A percentile compares a stretch with the other conserved stretches of the same genome.
phyloP scores from a whole-genome alignment of 2,113 vertebrate species.

The Rhinichthys klamathensis region DNA sequence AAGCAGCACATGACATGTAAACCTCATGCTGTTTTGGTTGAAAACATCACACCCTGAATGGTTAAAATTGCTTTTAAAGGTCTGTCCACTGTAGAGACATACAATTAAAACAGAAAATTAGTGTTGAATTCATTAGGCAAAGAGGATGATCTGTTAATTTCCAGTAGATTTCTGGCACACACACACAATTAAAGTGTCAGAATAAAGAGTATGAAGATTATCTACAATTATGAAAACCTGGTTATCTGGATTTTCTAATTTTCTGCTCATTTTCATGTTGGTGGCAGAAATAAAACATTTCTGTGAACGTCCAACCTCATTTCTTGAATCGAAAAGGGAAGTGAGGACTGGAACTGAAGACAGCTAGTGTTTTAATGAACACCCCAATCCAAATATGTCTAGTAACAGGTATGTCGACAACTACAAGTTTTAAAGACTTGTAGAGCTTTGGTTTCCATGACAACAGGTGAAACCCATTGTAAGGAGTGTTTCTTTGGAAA shows the following conservation, averaged over 20 bases:
- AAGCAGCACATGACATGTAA: no score
- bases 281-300: neutral
- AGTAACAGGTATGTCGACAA: slow-evolving; percentile 14
- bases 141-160: slow-evolving; percentile 5
- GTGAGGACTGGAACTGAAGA: neutral
- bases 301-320: neutral
- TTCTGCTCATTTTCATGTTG: neutral
- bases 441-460: slow-evolving; percentile 25
- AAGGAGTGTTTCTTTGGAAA: neutral
- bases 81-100: neutral
- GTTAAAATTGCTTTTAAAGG: neutral
- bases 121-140: neutral
- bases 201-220: slow-evolving; percentile 7
- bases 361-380: slow-evolving; percentile 19
- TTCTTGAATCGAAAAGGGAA: neutral
- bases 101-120: neutral
- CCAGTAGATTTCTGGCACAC: neutral
- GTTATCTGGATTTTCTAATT: neutral
- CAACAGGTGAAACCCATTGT: slow-evolving; percentile 7
- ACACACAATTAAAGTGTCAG: neutral
- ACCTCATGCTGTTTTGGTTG: no score
- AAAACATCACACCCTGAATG: neutral
- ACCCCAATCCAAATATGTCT: neutral
- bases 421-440: neutral
- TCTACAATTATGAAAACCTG: neutral